A percentile compares a stretch with the other conserved stretches of the same genome.
Conservation (phyloP, 2,888 invertebrate species). For the Cheilosia variabilis region DNA sequence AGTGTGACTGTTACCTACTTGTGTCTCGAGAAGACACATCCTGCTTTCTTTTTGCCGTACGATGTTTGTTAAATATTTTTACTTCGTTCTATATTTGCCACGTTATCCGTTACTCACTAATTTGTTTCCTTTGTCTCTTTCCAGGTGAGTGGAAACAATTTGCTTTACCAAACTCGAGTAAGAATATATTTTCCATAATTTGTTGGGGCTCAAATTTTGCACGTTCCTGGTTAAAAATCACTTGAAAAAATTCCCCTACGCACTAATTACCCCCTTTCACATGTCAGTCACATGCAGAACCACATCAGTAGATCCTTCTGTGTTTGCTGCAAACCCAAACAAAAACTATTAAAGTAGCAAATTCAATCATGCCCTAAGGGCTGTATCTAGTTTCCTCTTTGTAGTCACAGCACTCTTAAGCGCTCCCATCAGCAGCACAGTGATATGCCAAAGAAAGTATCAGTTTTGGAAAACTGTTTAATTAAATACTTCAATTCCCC, state of each 20-base stretch:
- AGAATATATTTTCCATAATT: constrained; percentile 12
- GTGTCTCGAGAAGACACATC: too few relatives aligned
- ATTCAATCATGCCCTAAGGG: constrained; percentile 18
- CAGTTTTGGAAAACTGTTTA: constrained; percentile 59
- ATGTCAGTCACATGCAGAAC: constrained; percentile 43
- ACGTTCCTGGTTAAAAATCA: background rate
- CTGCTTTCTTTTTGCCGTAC: background rate
- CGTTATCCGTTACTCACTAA: background rate
- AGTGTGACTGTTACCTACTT: too few relatives aligned
- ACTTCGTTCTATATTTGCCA: background rate
- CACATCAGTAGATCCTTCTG: background rate
- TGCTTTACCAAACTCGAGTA: constrained; percentile 23
- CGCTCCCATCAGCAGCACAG: constrained; percentile 9
- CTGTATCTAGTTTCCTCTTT: constrained; percentile 7
- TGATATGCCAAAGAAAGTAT: constrained; percentile 29
- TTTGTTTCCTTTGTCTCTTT: constrained; percentile 33
- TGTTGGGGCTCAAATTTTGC: background rate
- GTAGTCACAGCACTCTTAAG: constrained; percentile 13
- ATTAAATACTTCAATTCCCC: constrained; percentile 57
- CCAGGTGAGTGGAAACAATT: constrained; percentile 46
- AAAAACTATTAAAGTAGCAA: constrained; percentile 47
- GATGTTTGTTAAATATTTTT: background rate
- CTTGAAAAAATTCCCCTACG: constrained; percentile 11
- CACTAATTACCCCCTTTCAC: constrained; percentile 52
- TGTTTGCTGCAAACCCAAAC: background rate